Base-by-base conservation (phyloP, 2,797 vertebrate genomes). In the Coregonus sp. region DNA sequence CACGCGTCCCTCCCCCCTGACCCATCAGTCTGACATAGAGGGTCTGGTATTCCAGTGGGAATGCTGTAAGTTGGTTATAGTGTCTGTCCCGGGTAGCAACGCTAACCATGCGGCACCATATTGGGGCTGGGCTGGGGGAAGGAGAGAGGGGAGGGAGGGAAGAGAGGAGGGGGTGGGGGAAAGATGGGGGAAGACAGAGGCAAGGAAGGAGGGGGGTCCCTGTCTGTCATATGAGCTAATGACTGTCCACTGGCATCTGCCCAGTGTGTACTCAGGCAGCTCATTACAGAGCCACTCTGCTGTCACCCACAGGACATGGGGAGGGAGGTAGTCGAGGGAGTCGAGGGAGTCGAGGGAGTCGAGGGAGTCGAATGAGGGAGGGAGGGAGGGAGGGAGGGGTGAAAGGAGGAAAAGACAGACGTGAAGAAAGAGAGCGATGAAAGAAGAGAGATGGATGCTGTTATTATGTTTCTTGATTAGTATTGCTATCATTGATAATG, bases 181-280 rank as follows among this genome's bases (percentile, higher is more conserved):
- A 33, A 67, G 65, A 16, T 11, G 70, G 50, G 51, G 12, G 40
- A 4, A 11, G 14, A 37, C 29, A 16, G 18, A 18, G 15, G 29
- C 1, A 15, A 7, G 14, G 29, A 25, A 5, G 51, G 29, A 5
- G 56, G 66, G 16, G 14, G 3, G 47, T 40, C 18, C 50, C 20
- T 77, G 72, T 85, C 54, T 80, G 90, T 89, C 78, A 88, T 85
- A 84, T 88, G 89, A 93, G 89, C 89, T 91, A 91, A 93, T 90
- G 88, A 85, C 79, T 79, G 81, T 90, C 80, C 73, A 1, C 79
- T 86, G 88, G 88, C 90, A 90, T 92, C 88, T 88, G 87, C 80
- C 80, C 73, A 73, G 78, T 84, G 82, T 77, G 84, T 68, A 54
- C 82, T 73, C 79, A 81, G 69, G 72, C 70, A 79, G 82, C 83